Percentiles rank a stretch among this genome's conserved stretches.
These are phyloP conservation scores for Argyrosomus regius DNA, from an alignment of 2,797 vertebrate species.

Conservation along the genomic window DNA sequence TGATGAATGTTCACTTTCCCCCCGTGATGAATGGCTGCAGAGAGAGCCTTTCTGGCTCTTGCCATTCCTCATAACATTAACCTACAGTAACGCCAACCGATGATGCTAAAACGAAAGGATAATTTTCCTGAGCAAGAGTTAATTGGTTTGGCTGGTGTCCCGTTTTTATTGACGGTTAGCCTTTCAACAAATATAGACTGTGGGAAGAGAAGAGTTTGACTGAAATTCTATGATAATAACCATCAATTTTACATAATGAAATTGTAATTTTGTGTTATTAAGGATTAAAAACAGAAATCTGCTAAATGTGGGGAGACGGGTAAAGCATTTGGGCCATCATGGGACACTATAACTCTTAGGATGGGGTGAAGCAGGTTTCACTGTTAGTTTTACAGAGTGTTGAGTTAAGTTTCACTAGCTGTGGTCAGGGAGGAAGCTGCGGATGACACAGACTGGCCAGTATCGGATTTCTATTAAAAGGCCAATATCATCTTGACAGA, in stretches of 20 bases:
- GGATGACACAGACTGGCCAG: conserved; percentile 36
- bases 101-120: conserved; percentile 41
- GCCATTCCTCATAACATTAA: conserved; percentile 64
- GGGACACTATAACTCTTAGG: conserved; percentile 30
- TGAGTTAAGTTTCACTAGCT: conserved; percentile 69
- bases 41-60: conserved; percentile 56
- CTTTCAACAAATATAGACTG: conserved; percentile 10
- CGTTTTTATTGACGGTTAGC: conserved; percentile 36
- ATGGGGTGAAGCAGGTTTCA: conserved; percentile 54
- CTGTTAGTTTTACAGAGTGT: conserved; percentile 71
- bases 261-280: neutral
- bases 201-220: conserved; percentile 39
- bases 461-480: conserved; percentile 56
- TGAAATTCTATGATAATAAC: neutral
- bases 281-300: neutral
- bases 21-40: conserved; percentile 69
- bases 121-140: conserved; percentile 36
- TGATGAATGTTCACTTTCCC: conserved; percentile 74
- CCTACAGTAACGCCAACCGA: conserved; percentile 46
- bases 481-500: conserved; percentile 34
- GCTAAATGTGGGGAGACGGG: too few relatives aligned
- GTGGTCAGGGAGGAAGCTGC: conserved; percentile 48
- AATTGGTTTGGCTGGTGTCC: conserved; percentile 49
- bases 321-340: conserved; percentile 14
- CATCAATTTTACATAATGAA: neutral